phyloP scores from a whole-genome alignment of 2,888 invertebrate genomes.

The Cistogaster globosa region DNA sequence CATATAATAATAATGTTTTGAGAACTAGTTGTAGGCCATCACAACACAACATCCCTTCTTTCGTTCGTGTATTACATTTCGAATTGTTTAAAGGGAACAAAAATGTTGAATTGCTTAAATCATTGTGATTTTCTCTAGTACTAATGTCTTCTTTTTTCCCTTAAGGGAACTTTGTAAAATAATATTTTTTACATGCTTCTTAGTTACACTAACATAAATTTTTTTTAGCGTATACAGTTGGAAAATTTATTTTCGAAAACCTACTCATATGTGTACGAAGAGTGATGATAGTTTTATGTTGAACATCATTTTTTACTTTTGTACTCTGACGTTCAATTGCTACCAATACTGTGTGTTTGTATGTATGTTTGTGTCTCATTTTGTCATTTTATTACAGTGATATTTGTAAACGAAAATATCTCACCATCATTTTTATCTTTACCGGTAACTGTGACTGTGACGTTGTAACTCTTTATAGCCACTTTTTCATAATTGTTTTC shows the following conservation, averaged over 20 bases:
- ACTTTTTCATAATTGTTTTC: slow-evolving; percentile 48
- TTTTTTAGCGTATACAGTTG: background rate
- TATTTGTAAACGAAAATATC: background rate
- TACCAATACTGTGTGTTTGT: background rate
- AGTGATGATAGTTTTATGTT: background rate
- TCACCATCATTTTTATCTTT: slow-evolving; percentile 6
- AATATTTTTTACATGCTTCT: slow-evolving; percentile 11
- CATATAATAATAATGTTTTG: background rate
- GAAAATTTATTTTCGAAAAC: no score
- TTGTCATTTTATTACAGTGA: slow-evolving; percentile 1
- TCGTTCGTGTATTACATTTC: background rate
- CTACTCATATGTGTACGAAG: background rate
- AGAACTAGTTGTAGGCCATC: background rate
- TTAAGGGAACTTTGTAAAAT: slow-evolving; percentile 13
- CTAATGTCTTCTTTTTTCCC: slow-evolving; percentile 18
- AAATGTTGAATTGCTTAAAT: slow-evolving; percentile 16
- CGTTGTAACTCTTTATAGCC: slow-evolving; percentile 22
- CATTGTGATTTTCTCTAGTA: slow-evolving; percentile 37
- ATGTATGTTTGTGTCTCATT: background rate
- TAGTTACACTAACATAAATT: background rate
- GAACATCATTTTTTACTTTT: background rate
- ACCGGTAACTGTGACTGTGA: background rate
- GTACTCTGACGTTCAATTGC: slow-evolving; percentile 18
- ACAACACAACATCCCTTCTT: background rate
- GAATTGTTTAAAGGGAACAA: background rate